Evolutionary conservation across 2,888 invertebrate genomes (phyloP).

Genomic region (Halictus ligatus): DNA sequence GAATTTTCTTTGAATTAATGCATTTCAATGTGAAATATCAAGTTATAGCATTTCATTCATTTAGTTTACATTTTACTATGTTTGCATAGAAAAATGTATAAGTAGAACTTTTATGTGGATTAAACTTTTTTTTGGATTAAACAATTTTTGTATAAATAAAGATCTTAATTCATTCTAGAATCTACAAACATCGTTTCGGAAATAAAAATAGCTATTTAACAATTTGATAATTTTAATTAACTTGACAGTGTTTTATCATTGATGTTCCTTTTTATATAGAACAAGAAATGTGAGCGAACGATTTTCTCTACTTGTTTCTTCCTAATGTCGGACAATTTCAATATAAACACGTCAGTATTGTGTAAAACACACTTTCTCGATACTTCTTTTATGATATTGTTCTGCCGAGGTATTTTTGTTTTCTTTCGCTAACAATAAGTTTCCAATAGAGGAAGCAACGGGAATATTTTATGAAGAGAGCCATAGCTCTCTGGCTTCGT

Average conservation of each 20-base stretch:
- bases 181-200: background rate
- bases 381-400: conserved; percentile 23
- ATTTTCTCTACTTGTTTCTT: background rate
- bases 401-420: background rate
- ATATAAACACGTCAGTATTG: background rate
- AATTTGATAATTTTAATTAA: background rate
- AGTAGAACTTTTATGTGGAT: no score
- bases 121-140: no score
- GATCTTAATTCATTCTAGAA: background rate
- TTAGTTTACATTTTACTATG: background rate
- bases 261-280: background rate
- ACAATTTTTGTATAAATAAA: background rate
- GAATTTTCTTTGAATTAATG: background rate
- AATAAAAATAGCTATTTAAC: background rate
- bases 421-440: background rate
- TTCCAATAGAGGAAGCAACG: background rate
- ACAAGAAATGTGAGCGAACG: background rate
- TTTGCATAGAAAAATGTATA: background rate
- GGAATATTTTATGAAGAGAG: conserved; percentile 1
- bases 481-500: background rate
- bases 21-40: background rate
- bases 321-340: background rate
- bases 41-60: background rate
- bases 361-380: conserved; percentile 12
- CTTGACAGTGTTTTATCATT: background rate